Percentiles rank a stretch among this genome's conserved stretches.
These are phyloP conservation scores for Anolis sagrei DNA, from an alignment of 2,113 vertebrate genomes.

Conservation along the genomic window DNA sequence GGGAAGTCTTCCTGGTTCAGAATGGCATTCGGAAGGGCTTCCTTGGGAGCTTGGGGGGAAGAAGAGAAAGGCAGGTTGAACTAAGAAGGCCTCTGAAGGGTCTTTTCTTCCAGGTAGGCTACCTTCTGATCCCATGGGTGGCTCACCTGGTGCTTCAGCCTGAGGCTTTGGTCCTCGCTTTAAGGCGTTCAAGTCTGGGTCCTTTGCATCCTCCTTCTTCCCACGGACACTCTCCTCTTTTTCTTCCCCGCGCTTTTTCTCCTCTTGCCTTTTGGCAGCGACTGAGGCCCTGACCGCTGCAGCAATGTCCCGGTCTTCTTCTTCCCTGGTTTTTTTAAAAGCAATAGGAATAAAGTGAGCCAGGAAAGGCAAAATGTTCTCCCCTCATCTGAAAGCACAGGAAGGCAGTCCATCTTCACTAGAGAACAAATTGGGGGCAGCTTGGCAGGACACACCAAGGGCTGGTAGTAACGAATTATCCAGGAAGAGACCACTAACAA, in stretches of 20 bases:
- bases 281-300: constrained; percentile 89
- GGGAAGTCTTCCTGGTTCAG: constrained; percentile 83
- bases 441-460: no score
- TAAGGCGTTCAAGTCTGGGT: constrained; percentile 65
- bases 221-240: constrained; percentile 75
- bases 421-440: no score
- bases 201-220: constrained; percentile 80
- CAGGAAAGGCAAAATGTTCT: fast-evolving
- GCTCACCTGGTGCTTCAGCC: constrained; percentile 80
- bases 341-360: neutral
- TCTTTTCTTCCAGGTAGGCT: neutral
- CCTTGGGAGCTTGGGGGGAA: constrained; percentile 66
- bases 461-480: no score
- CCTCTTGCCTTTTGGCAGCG: constrained; percentile 82
- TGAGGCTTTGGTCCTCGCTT: constrained; percentile 71
- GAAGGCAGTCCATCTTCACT: no score
- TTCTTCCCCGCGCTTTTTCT: constrained; percentile 79
- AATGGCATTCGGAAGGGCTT: constrained; percentile 73
- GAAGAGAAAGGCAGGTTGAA: constrained; percentile 47
- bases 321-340: constrained; percentile 80
- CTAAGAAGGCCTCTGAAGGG: constrained; percentile 1
- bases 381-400: neutral
- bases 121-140: neutral
- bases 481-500: no score
- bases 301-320: constrained; percentile 91